A percentile compares a stretch with the other conserved stretches of the same genome.
These are phyloP conservation scores for Archips crataeganus DNA, from an alignment of 2,888 invertebrate species.

Conservation along the genomic window DNA sequence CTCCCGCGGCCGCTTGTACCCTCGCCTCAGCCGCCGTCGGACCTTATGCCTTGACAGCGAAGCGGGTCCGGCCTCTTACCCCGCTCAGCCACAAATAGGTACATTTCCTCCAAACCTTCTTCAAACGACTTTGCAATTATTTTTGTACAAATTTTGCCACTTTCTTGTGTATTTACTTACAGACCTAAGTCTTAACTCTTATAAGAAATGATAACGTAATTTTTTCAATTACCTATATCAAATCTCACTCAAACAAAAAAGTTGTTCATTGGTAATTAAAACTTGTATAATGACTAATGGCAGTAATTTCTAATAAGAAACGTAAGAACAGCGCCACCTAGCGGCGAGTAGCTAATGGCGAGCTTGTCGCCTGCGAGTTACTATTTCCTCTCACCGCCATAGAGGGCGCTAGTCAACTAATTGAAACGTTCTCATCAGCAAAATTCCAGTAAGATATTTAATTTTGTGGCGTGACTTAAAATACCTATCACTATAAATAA, in stretches of 20 bases:
- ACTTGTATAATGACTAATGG: too few species aligned
- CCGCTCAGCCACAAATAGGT: conserved; percentile 76
- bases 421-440: background rate
- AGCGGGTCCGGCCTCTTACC: conserved; percentile 71
- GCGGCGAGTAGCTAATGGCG: conserved; percentile 64
- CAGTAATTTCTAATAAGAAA: conserved; percentile 47
- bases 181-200: too few species aligned
- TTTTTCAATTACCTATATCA: too few species aligned
- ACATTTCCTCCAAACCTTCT: conserved; percentile 58
- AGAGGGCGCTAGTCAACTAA: conserved; percentile 60
- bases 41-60: conserved; percentile 71
- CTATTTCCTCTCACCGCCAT: conserved; percentile 42
- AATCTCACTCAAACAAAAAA: background rate
- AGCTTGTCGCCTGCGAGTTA: conserved; percentile 12
- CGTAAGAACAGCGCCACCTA: conserved; percentile 62
- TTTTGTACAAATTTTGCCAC: conserved; percentile 22
- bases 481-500: too few species aligned
- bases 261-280: background rate
- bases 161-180: background rate
- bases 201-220: background rate
- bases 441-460: background rate
- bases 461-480: too few species aligned
- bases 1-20: conserved; percentile 46
- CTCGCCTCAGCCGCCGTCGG: conserved; percentile 39
- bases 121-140: conserved; percentile 37